Evolutionary conservation across 2,797 vertebrate genomes (phyloP).

Genomic region (Triplophysa bombifrons): DNA sequence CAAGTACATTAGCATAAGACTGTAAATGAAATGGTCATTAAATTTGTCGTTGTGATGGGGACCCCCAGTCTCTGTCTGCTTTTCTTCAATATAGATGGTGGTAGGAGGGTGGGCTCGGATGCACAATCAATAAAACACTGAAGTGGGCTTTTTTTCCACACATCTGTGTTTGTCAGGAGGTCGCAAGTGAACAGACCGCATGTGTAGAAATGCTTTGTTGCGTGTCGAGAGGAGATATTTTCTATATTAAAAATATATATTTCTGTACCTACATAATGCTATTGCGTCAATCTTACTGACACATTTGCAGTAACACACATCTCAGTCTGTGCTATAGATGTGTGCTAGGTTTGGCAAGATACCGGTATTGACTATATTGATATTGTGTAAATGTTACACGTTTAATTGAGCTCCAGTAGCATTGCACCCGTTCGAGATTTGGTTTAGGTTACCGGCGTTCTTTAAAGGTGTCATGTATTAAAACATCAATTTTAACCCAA

Average conservation of each 20-base stretch:
- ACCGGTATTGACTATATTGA: no score
- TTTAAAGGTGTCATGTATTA: no score
- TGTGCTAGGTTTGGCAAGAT: neutral
- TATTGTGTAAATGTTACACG: no score
- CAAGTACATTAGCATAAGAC: slow-evolving; percentile 57
- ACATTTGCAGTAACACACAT: neutral
- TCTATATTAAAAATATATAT: neutral
- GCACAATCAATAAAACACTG: slow-evolving; percentile 47
- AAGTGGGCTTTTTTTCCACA: slow-evolving; percentile 29
- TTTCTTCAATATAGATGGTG: slow-evolving; percentile 53
- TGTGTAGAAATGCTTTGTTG: slow-evolving; percentile 22
- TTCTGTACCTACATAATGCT: slow-evolving; percentile 6
- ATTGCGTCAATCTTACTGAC: neutral
- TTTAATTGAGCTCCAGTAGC: no score
- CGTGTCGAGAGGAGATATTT: neutral
- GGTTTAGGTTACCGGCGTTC: no score
- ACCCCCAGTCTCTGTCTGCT: slow-evolving; percentile 46
- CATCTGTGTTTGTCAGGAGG: slow-evolving; percentile 8
- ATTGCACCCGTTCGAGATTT: no score
- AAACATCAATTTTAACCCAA: no score
- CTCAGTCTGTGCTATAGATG: slow-evolving; percentile 9
- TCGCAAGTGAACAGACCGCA: neutral
- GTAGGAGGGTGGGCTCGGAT: slow-evolving; percentile 25
- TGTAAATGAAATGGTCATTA: slow-evolving; percentile 60
- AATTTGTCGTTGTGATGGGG: slow-evolving; percentile 47